These are phyloP conservation scores for Teleogryllus occipitalis DNA, from an alignment of 1,140 invertebrate genomes.

Conservation along the genomic window DNA sequence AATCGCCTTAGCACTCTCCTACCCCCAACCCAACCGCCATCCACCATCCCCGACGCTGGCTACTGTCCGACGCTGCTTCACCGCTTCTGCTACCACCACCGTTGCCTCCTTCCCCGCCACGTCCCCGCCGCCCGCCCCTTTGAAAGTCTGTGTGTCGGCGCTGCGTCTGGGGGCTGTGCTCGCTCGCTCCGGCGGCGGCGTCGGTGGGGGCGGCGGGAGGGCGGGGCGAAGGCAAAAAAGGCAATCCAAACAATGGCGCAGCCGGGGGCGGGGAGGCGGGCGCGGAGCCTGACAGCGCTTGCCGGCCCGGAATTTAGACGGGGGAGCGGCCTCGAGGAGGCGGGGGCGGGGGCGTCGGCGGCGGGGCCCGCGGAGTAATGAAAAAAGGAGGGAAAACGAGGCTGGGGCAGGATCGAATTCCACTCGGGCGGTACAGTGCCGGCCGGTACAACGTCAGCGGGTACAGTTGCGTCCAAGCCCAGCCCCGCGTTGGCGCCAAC, in stretches of 20 bases:
- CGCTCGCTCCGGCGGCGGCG: too few relatives aligned
- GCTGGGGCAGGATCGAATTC: neutral
- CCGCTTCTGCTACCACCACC: too few relatives aligned
- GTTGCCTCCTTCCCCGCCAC: neutral
- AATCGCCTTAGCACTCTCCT: too few relatives aligned
- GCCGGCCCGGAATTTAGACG: neutral
- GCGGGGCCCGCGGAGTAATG: neutral
- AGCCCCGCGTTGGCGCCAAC: too few relatives aligned
- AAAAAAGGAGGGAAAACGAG: constrained; percentile 4
- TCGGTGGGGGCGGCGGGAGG: too few relatives aligned
- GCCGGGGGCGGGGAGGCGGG: too few relatives aligned
- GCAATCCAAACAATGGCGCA: neutral
- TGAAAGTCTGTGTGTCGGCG: constrained; percentile 3
- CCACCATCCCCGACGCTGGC: too few relatives aligned
- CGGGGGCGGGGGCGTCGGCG: too few relatives aligned
- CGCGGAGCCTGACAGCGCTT: neutral
- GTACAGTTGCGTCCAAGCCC: neutral
- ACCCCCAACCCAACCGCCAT: too few relatives aligned
- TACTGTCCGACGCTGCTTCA: too few relatives aligned
- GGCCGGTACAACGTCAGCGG: neutral
- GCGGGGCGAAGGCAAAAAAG: neutral
- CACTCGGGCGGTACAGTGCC: neutral
- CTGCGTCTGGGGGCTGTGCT: neutral
- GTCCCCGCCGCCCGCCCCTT: neutral
- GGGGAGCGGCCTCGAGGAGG: neutral